These are phyloP conservation scores for Encarsia formosa DNA, from an alignment of 2,888 invertebrate species.

Conservation along the genomic window DNA sequence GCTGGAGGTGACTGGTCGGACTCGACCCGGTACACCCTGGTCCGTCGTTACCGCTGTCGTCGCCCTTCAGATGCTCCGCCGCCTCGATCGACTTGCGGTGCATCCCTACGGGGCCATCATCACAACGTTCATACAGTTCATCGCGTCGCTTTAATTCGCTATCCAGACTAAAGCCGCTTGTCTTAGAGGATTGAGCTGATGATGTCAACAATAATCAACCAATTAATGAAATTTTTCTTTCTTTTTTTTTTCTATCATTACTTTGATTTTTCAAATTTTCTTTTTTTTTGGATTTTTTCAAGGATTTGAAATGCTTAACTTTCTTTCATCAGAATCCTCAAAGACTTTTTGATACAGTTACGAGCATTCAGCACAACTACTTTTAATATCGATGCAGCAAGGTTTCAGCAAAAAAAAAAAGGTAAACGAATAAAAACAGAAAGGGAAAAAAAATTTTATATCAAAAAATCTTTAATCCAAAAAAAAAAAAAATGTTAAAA, in stretches of 20 bases:
- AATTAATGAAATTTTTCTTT: neutral
- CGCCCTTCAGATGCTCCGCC: slow-evolving; percentile 84
- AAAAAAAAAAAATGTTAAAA: slow-evolving; percentile 15
- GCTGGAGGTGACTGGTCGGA: slow-evolving; percentile 40
- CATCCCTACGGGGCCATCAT: slow-evolving; percentile 76
- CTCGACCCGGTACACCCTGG: slow-evolving; percentile 27
- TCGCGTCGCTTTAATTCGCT: slow-evolving; percentile 50
- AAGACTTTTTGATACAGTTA: slow-evolving; percentile 16
- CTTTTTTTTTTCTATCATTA: neutral
- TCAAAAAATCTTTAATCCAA: slow-evolving; percentile 17
- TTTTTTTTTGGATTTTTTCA: slow-evolving; percentile 1
- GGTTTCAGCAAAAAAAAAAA: no score
- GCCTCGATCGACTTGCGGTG: slow-evolving; percentile 98
- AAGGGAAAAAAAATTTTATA: slow-evolving; percentile 14
- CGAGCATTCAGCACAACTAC: neutral
- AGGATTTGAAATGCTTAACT: neutral
- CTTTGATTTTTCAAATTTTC: neutral
- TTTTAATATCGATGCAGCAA: neutral
- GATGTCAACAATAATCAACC: neutral
- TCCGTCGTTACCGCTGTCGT: slow-evolving; percentile 61
- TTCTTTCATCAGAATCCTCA: slow-evolving; percentile 19
- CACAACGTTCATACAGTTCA: slow-evolving; percentile 52
- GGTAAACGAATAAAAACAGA: neutral
- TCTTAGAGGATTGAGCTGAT: slow-evolving; percentile 53
- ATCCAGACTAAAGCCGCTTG: slow-evolving; percentile 52